Evolutionary conservation across 2,888 invertebrate species (phyloP).

Genomic region (Zygaena filipendulae): DNA sequence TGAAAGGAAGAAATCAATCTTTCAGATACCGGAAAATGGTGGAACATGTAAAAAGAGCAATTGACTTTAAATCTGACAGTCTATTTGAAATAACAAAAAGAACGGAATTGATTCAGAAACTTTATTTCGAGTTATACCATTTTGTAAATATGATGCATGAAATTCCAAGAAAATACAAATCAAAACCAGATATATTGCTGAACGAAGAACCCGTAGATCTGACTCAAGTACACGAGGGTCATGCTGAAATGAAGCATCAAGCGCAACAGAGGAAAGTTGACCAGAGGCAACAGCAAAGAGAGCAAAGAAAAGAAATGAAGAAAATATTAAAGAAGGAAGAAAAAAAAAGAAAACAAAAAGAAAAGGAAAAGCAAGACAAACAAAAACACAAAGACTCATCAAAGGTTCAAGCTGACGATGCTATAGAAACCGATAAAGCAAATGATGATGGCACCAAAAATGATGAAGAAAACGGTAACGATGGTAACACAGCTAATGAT

Average conservation of each 20-base stretch:
- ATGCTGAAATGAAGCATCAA: background rate
- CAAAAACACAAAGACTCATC: too few species aligned
- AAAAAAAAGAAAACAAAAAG: slow-evolving; percentile 7
- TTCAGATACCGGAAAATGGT: slow-evolving; percentile 30
- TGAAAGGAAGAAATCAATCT: too few species aligned
- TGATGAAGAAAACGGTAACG: too few species aligned
- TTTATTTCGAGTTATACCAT: slow-evolving; percentile 29
- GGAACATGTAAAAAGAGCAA: slow-evolving; percentile 10
- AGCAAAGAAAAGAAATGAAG: slow-evolving; percentile 6
- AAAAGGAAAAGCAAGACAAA: too few species aligned
- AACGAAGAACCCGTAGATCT: slow-evolving; percentile 1
- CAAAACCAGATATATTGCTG: background rate
- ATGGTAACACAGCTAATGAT: too few species aligned
- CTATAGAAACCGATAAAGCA: too few species aligned
- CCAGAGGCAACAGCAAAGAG: slow-evolving; percentile 1
- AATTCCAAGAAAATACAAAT: slow-evolving; percentile 22
- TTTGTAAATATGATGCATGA: slow-evolving; percentile 31
- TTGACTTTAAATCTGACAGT: slow-evolving; percentile 1
- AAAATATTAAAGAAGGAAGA: slow-evolving; percentile 10
- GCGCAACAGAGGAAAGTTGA: background rate
- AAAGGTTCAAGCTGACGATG: too few species aligned
- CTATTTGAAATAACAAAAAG: slow-evolving; percentile 17
- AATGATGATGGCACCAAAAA: too few species aligned
- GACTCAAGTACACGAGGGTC: background rate
- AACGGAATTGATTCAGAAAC: slow-evolving; percentile 20